Conservation (phyloP, 2,888 invertebrate genomes). For the Mechanitis mazaeus region DNA sequence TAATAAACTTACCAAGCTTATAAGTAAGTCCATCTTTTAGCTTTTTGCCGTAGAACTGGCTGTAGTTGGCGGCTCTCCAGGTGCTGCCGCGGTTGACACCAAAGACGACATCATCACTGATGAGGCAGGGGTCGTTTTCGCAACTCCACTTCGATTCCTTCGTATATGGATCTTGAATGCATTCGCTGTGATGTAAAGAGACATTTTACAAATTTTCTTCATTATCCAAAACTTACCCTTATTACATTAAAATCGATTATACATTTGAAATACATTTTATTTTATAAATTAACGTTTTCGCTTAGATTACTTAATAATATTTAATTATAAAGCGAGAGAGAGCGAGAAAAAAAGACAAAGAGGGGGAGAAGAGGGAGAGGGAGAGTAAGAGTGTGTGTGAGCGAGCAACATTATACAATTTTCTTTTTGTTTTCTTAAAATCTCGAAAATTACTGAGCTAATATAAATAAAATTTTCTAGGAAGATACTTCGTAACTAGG, state of each 20-base stretch:
- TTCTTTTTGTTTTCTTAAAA: too few relatives aligned
- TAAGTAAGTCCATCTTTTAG: constrained; percentile 86
- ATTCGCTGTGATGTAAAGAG: constrained; percentile 65
- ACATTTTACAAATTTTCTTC: background rate
- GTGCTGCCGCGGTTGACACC: constrained; percentile 80
- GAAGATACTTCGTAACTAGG: too few relatives aligned
- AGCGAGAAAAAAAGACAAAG: too few relatives aligned
- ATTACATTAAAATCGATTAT: background rate
- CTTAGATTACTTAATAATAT: too few relatives aligned
- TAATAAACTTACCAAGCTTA: constrained; percentile 79
- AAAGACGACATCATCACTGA: constrained; percentile 81
- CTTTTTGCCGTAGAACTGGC: constrained; percentile 88
- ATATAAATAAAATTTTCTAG: too few relatives aligned
- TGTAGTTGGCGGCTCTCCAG: constrained; percentile 90
- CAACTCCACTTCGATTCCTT: constrained; percentile 76
- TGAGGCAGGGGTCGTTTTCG: constrained; percentile 83
- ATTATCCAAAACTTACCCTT: background rate
- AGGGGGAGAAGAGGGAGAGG: too few relatives aligned
- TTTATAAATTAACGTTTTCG: too few relatives aligned
- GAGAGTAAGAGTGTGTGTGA: too few relatives aligned
- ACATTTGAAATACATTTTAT: too few relatives aligned
- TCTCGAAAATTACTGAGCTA: too few relatives aligned
- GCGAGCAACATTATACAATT: too few relatives aligned
- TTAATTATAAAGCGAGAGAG: too few relatives aligned
- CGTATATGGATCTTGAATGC: constrained; percentile 47